Conservation (phyloP, 2,888 invertebrate genomes). For the Drosophila paracracens region DNA sequence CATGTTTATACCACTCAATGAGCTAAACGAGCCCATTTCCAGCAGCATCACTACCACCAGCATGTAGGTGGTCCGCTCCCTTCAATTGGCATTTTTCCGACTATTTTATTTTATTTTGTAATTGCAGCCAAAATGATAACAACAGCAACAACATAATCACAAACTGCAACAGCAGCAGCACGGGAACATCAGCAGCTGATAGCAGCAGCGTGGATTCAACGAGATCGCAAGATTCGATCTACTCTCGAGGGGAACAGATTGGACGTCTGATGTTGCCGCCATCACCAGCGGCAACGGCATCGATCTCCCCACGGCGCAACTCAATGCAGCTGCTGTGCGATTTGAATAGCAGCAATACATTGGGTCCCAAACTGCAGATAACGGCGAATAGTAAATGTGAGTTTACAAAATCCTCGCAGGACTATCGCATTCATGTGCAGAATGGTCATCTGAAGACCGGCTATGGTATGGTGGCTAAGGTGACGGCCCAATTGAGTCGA, state of each 20-base stretch:
- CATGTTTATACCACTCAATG: conserved; percentile 93
- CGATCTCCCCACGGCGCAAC: conserved; percentile 20
- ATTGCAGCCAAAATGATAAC: background rate
- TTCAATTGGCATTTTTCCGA: background rate
- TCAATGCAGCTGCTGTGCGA: conserved; percentile 41
- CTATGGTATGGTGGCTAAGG: conserved; percentile 87
- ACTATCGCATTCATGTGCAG: conserved; percentile 86
- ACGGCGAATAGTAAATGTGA: conserved; percentile 77
- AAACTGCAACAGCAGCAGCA: conserved; percentile 4
- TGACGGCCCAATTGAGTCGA: conserved; percentile 85
- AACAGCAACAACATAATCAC: background rate
- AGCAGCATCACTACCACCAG: conserved; percentile 15
- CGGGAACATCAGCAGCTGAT: background rate
- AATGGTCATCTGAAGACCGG: conserved; percentile 86
- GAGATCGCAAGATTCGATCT: conserved; percentile 24
- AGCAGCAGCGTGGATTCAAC: conserved; percentile 13
- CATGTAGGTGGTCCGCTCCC: conserved; percentile 16
- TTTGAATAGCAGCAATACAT: conserved; percentile 21
- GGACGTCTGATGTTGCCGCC: conserved; percentile 44
- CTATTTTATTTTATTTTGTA: background rate
- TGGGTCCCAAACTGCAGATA: conserved; percentile 72
- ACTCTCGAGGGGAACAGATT: conserved; percentile 9
- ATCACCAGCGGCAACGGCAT: conserved; percentile 6
- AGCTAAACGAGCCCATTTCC: conserved; percentile 70
- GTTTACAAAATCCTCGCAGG: conserved; percentile 84